These are phyloP conservation scores for Zaprionus gabonicus DNA, from an alignment of 1,140 invertebrate genomes.

Conservation along the genomic window DNA sequence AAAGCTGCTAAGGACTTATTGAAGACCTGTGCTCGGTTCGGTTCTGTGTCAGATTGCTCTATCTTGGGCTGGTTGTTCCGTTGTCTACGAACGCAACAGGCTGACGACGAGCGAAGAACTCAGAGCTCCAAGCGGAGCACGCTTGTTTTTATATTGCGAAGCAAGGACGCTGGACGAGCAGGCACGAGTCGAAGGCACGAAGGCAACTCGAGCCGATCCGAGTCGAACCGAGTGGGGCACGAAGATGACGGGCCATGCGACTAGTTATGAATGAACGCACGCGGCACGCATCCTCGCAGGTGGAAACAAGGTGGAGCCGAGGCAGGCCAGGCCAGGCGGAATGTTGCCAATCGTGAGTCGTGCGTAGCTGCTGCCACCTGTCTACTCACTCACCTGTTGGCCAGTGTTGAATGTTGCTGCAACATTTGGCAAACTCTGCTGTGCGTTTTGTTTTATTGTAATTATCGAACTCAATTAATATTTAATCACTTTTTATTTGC, in stretches of 20 bases:
- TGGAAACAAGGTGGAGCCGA: background rate
- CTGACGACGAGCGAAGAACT: slow-evolving; percentile 81
- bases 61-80: slow-evolving; percentile 19
- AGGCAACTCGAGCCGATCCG: slow-evolving; percentile 20
- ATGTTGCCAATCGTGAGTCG: slow-evolving; percentile 9
- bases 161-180: slow-evolving; percentile 39
- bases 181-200: slow-evolving; percentile 24
- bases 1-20: slow-evolving; percentile 6
- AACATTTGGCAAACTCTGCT: slow-evolving; percentile 35
- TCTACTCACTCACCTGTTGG: slow-evolving; percentile 31
- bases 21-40: slow-evolving; percentile 22
- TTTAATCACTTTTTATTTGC: slow-evolving; percentile 75
- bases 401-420: slow-evolving; percentile 43
- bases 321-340: background rate
- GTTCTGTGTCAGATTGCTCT: background rate
- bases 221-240: slow-evolving; percentile 4
- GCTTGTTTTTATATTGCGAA: slow-evolving; percentile 80
- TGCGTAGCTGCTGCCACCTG: slow-evolving; percentile 18
- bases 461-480: slow-evolving; percentile 81
- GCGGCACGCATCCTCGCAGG: slow-evolving; percentile 39
- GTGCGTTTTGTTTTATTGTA: slow-evolving; percentile 42
- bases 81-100: slow-evolving; percentile 77
- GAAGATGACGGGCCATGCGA: slow-evolving; percentile 47
- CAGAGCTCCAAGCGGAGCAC: slow-evolving; percentile 60
- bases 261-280: slow-evolving; percentile 77